Conservation (phyloP, 2,797 vertebrate genomes). For the Knipowitschia caucasica region DNA sequence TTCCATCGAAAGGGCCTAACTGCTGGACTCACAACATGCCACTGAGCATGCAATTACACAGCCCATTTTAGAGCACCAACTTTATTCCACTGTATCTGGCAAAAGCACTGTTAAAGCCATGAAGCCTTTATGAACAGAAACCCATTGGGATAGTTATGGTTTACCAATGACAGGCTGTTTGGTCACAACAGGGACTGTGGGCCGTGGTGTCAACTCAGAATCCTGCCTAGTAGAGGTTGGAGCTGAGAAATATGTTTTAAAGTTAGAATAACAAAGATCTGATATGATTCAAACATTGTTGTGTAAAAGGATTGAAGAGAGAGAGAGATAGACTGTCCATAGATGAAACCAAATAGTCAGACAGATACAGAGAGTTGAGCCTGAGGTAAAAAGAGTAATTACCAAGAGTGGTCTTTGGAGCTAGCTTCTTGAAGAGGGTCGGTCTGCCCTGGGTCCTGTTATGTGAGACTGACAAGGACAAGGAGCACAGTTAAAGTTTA, state of each 20-base stretch:
- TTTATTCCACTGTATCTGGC: slow-evolving; percentile 22
- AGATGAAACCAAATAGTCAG: slow-evolving; percentile 19
- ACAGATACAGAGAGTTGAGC: slow-evolving; percentile 35
- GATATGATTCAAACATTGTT: slow-evolving; percentile 12
- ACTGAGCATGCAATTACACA: slow-evolving; percentile 46
- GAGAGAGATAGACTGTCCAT: slow-evolving; percentile 11
- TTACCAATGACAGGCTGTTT: slow-evolving; percentile 67
- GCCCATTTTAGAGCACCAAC: slow-evolving; percentile 27
- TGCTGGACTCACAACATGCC: slow-evolving; percentile 39
- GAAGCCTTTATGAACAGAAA: slow-evolving; percentile 34
- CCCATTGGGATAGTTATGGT: slow-evolving; percentile 33
- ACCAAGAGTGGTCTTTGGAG: slow-evolving; percentile 65
- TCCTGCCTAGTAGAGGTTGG: slow-evolving; percentile 60
- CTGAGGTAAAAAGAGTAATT: slow-evolving; percentile 57
- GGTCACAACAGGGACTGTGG: slow-evolving; percentile 52
- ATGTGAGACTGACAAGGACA: slow-evolving; percentile 57
- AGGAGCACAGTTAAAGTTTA: slow-evolving; percentile 44
- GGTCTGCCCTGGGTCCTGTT: slow-evolving; percentile 61
- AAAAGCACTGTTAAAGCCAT: slow-evolving; percentile 37
- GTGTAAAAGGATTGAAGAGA: slow-evolving; percentile 12
- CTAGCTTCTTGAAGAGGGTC: slow-evolving; percentile 32
- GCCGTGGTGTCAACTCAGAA: slow-evolving; percentile 53
- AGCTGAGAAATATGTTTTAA: slow-evolving; percentile 69
- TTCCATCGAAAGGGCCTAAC: slow-evolving; percentile 16
- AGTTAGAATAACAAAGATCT: slow-evolving; percentile 45